Evolutionary conservation across 2,113 vertebrate genomes (phyloP), one percentile per base, ranked within the genome.

Genomic region (Athene cunicularia): DNA sequence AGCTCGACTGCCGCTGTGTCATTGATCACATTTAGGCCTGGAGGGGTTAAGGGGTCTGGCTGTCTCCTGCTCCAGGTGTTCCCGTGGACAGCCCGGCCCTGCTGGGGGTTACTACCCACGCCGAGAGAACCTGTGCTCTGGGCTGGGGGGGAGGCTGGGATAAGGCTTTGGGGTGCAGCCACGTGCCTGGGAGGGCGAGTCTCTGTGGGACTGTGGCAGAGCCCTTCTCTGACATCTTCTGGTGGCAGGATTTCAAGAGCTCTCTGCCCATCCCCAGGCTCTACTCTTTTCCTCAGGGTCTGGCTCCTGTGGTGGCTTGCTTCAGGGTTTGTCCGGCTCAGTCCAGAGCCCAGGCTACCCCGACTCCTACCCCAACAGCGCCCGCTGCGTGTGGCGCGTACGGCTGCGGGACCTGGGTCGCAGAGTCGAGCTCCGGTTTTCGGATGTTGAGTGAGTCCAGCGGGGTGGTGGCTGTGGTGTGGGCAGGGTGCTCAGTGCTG

Each of bases 331-430:
- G 33, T 85, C 33, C 0, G 68, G 80, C 80, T 76, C 33, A 23
- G 3, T 95, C 59, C 41, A 85, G 35, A 93, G 94, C 70, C 94
- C 68, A 0, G 37, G 70, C 14, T 93, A 91, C 53, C 94, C 94
- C 35, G 3, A 0, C 68, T 4, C 45, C 79, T 93, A 95, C 68
- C 88, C 94, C 5, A 2, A 85, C 58, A 71, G 39, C 0, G 9
- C 47, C 32, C 18, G 2, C 47, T 95, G 94, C 2, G 8, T 95
- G 45, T 93, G 83, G 94, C 11, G 0, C 35, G 80, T 91, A 30
- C 28, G 0, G 8, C 74, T 76, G 88, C 0, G 0, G 45, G 32
- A 62, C 7, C 19, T 1, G 1, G 8, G 8, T 4, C 35, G 5
- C 74, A 71, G 84, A n/a, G 23, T 93, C 6, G 16, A 72, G 45